Evolutionary conservation across 2,113 vertebrate genomes (phyloP).

Genomic region (Podarcis raffonei): DNA sequence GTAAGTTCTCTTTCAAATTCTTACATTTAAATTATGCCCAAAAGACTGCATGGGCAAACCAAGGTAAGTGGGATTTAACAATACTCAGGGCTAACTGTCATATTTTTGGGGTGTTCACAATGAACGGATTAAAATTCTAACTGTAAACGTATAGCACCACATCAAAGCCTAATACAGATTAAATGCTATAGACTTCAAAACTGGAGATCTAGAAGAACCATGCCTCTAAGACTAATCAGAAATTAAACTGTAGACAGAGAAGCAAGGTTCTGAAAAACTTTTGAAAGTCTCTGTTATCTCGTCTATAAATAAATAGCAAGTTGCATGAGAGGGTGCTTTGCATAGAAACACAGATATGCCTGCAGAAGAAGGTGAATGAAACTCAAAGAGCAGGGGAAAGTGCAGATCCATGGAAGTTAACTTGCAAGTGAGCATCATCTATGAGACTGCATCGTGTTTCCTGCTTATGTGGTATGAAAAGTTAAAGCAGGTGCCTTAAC

Average conservation of each 20-base stretch:
- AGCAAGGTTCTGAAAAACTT: neutral
- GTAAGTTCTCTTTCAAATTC: neutral
- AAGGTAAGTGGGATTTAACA: neutral
- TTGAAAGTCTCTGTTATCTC: neutral
- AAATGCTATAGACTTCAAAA: neutral
- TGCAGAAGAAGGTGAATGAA: neutral
- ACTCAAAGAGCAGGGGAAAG: neutral
- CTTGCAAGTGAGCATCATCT: neutral
- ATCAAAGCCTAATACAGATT: conserved; percentile 11
- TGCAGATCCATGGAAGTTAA: neutral
- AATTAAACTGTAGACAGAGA: neutral
- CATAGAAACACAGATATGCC: neutral
- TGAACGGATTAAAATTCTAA: neutral
- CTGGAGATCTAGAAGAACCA: neutral
- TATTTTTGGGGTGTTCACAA: conserved; percentile 3
- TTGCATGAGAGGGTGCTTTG: neutral
- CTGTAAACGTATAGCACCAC: neutral
- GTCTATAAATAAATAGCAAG: neutral
- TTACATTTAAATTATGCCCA: conserved; percentile 14
- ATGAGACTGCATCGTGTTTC: neutral
- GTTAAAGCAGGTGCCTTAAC: neutral
- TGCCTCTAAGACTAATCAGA: neutral
- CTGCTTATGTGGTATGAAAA: neutral
- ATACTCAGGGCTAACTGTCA: neutral
- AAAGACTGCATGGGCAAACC: neutral